Evolutionary conservation across 2,797 vertebrate genomes (phyloP), one percentile per base, ranked within the genome.

Genomic region (Acanthornis magna): DNA sequence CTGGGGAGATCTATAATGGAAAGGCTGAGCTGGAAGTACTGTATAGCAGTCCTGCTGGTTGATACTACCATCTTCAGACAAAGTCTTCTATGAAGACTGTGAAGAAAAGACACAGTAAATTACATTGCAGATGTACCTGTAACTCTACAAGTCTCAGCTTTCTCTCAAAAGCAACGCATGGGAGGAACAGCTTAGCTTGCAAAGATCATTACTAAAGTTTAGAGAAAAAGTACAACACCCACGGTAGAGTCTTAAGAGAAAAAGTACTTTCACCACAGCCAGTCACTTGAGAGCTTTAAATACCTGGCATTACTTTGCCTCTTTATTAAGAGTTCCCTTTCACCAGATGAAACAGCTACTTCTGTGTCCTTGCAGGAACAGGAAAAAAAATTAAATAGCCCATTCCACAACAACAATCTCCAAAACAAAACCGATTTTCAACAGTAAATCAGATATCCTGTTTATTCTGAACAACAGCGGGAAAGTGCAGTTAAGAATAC

Each of bases 281-380:
- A 87, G 76, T 90, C 80, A 91, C 63, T 76, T 84, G 67, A 96
- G 88, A 95, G 83, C 40, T 90, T 88, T 93, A 93, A 93, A 94
- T 57, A 67, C 25, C 30, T 25, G 36, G 85, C 80, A 79, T 91
- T 92, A 92, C 92, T 95, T 84, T 95, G 68, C 70, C 45, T 81
- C 63, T 81, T 93, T 73, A 86, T 90, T 70, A 94, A 94, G 62
- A 91, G 53, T 40, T 73, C 53, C 67, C 67, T 91, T 91, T 92
- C 67, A 87, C 79, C 77, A 86, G 82, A 61, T 38, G 89, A 63
- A 95, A 93, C 45, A 88, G 76, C 32, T 85, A 82, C 40, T 93
- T 48, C 62, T 23, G 51, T 70, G 67, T 73, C 89, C 83, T 90
- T 85, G 53, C 53, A 88, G 67, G 63, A 93, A 79, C 34, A 85